These are phyloP conservation scores for Drosophila dives DNA, from an alignment of 2,888 invertebrate genomes.

Conservation along the genomic window DNA sequence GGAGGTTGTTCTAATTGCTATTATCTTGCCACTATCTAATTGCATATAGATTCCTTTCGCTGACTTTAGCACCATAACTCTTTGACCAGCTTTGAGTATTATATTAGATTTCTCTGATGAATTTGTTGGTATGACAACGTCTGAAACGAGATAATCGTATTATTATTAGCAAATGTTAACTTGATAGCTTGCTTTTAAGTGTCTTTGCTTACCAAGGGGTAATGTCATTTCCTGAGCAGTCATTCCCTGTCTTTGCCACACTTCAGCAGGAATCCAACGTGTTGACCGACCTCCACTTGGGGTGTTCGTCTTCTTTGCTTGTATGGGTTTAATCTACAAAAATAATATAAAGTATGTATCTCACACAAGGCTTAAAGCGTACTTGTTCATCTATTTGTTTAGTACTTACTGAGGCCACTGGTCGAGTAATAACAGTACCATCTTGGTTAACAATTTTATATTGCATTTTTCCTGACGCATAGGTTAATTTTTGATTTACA, in stretches of 20 bases:
- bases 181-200: neutral
- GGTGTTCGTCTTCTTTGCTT: slow-evolving; percentile 86
- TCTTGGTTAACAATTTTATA: slow-evolving; percentile 88
- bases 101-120: slow-evolving; percentile 95
- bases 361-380: neutral
- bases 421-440: slow-evolving; percentile 88
- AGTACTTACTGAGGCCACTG: slow-evolving; percentile 87
- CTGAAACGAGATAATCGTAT: slow-evolving; percentile 83
- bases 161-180: neutral
- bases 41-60: slow-evolving; percentile 98
- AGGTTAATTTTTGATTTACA: slow-evolving; percentile 87
- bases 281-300: slow-evolving; percentile 85
- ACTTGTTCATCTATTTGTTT: neutral
- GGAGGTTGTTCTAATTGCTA: slow-evolving; percentile 90
- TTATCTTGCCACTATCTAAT: slow-evolving; percentile 96
- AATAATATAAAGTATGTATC: neutral
- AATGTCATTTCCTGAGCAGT: slow-evolving; percentile 97
- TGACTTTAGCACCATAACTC: slow-evolving; percentile 97
- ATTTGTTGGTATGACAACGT: slow-evolving; percentile 96
- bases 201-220: slow-evolving; percentile 88
- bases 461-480: slow-evolving; percentile 85
- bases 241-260: slow-evolving; percentile 97
- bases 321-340: slow-evolving; percentile 91
- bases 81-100: slow-evolving; percentile 96
- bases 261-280: slow-evolving; percentile 94